Evolutionary conservation across 2,797 vertebrate species (phyloP), one percentile per base, ranked within the genome.

Genomic region (Rhinatrema bivittatum): DNA sequence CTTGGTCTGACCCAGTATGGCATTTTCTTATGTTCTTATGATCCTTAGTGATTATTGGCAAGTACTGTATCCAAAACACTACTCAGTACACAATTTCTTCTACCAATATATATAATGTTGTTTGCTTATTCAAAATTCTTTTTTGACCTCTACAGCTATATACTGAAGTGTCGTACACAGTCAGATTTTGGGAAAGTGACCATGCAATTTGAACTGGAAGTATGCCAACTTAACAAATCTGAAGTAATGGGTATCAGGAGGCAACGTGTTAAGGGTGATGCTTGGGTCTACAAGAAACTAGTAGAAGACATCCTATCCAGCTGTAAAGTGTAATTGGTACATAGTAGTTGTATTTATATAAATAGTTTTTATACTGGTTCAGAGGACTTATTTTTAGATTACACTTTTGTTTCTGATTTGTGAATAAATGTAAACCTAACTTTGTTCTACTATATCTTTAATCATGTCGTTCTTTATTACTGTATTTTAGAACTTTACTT

Each of bases 251-350:
- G 90, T 4, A 81, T 99, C 50, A 70, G 86, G 7, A 84, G 90
- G 10, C 91, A 94, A 47, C 69, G 93, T 41, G 83, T 99, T 29
- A 94, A 93, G 62, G 96, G 94, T 8, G 94, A 98, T 7, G 86
- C 92, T 25, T 98, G 94, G 94, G 86, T 95, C 42, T 98, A 98
- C 71, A 98, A 98, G 62, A 87, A 87, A 50, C 81, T 99, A 53
- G 82, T 98, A 54, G 94, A 94, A 65, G 89, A 93, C 53, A 86
- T 96, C 52, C 76, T 98, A 7, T 85, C 87, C 25, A 78, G 81
- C 41, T 91, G 74, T 68, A 77, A 74, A 3, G 67, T 91, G 27
- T 93, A 80, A 75, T 9, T 37, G 43, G 13, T 24, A 18, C 25
- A 4, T 18, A 25, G 19, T 12, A n/a, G 19, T 25, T 34, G 14